Evolutionary conservation across 2,888 invertebrate species (phyloP).

Genomic region (Hypercompe scribonia): DNA sequence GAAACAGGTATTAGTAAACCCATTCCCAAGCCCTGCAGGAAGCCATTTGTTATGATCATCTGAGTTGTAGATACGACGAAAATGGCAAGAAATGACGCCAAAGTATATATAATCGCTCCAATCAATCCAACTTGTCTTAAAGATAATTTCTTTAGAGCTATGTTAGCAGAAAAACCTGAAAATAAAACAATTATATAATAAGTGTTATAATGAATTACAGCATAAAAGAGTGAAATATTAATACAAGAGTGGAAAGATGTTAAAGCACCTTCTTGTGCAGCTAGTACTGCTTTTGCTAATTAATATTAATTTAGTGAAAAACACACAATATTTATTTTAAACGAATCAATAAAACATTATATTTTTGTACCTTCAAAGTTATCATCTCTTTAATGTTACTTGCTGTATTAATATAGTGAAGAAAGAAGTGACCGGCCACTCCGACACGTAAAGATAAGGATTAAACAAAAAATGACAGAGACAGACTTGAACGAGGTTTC

Average conservation of each 20-base stretch:
- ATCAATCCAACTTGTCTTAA: slow-evolving; percentile 89
- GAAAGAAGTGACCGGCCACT: neutral
- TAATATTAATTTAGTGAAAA: neutral
- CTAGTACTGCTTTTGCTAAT: no score
- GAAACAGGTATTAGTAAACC: slow-evolving; percentile 91
- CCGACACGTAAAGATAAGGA: neutral
- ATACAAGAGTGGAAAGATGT: neutral
- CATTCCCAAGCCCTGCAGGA: slow-evolving; percentile 89
- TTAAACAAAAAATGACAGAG: neutral
- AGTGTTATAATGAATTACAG: neutral
- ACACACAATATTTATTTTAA: neutral
- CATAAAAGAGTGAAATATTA: neutral
- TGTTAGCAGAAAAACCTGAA: slow-evolving; percentile 89
- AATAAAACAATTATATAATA: neutral
- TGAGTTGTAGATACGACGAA: slow-evolving; percentile 88
- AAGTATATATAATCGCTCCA: slow-evolving; percentile 88
- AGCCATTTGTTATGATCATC: slow-evolving; percentile 88
- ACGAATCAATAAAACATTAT: neutral
- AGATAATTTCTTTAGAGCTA: slow-evolving; percentile 88
- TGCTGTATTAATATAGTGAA: neutral
- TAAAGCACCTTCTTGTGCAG: neutral
- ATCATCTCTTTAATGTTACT: neutral
- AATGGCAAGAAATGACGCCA: slow-evolving; percentile 88
- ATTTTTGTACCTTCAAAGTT: neutral
- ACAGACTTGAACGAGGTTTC: neutral